Evolutionary conservation across 2,113 vertebrate genomes (phyloP).

Genomic region (Lepisosteus oculatus): DNA sequence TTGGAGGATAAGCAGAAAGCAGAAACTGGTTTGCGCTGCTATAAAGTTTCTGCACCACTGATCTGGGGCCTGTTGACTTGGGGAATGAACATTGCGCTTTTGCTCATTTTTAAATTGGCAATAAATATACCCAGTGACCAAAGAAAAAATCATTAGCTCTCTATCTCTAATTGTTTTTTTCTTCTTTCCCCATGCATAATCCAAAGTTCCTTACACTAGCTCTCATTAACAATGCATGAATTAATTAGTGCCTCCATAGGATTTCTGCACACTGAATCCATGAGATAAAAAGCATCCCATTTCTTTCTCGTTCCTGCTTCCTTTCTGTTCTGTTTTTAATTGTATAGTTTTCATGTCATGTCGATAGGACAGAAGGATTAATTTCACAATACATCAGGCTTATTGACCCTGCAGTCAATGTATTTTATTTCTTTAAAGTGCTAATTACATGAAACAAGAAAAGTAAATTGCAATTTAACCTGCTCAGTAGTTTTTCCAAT

Average conservation of each 20-base stretch:
- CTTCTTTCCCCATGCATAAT: constrained; percentile 62
- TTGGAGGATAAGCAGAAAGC: constrained; percentile 1
- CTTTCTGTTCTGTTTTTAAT: constrained; percentile 56
- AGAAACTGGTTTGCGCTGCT: background rate
- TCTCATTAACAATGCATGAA: constrained; percentile 81
- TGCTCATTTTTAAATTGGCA: constrained; percentile 46
- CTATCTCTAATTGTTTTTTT: constrained; percentile 76
- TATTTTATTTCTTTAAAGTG: constrained; percentile 72
- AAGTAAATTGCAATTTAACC: constrained; percentile 70
- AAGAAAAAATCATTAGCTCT: constrained; percentile 67
- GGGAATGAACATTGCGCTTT: constrained; percentile 8
- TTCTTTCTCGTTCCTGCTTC: constrained; percentile 25
- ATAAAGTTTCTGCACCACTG: background rate
- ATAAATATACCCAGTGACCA: constrained; percentile 52
- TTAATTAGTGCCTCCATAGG: constrained; percentile 77
- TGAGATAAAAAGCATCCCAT: constrained; percentile 71
- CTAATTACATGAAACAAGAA: constrained; percentile 70
- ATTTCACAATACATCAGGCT: constrained; percentile 75
- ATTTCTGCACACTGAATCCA: constrained; percentile 67
- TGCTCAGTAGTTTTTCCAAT: constrained; percentile 63
- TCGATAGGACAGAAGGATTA: constrained; percentile 74
- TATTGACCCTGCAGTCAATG: constrained; percentile 71
- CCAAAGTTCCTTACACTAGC: constrained; percentile 54
- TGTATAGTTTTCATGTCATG: constrained; percentile 67
- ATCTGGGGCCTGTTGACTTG: constrained; percentile 10